Evolutionary conservation across 2,113 vertebrate species (phyloP).

Genomic region (Notothenia coriiceps): DNA sequence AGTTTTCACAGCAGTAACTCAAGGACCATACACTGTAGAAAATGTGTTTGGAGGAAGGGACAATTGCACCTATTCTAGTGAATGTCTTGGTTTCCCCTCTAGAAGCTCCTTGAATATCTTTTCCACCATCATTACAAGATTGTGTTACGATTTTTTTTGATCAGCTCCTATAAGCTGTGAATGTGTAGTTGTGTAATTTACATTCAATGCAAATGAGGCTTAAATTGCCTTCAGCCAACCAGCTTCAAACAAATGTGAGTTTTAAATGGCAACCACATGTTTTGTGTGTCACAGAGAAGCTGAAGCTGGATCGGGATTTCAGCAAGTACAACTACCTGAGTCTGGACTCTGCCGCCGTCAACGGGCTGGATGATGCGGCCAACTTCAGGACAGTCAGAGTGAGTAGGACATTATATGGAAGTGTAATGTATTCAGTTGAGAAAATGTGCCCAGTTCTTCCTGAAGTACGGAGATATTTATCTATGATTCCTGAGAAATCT

Average conservation of each 20-base stretch:
- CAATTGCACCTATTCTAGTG: not conserved
- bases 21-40: not conserved
- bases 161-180: not conserved
- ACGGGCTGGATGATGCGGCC: constrained; percentile 93
- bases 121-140: no score
- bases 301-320: constrained; percentile 94
- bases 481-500: no score
- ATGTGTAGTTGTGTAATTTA: not conserved
- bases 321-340: constrained; percentile 97
- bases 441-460: no score
- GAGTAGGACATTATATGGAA: constrained; percentile 51
- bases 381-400: constrained; percentile 95
- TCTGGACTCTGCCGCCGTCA: constrained; percentile 93
- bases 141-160: not conserved
- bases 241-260: not conserved
- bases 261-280: constrained; percentile 21
- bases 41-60: constrained; percentile 1
- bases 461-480: no score
- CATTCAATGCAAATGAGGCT: constrained; percentile 32
- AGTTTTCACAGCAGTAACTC: constrained; percentile 38
- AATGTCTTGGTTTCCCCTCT: not conserved
- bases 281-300: constrained; percentile 85
- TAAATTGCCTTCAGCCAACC: not conserved
- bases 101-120: not conserved
- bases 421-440: no score